Evolutionary conservation across 1,140 invertebrate species (phyloP), one percentile per base, ranked within the genome.

Genomic region (Pseudomyrmex pallidus): DNA sequence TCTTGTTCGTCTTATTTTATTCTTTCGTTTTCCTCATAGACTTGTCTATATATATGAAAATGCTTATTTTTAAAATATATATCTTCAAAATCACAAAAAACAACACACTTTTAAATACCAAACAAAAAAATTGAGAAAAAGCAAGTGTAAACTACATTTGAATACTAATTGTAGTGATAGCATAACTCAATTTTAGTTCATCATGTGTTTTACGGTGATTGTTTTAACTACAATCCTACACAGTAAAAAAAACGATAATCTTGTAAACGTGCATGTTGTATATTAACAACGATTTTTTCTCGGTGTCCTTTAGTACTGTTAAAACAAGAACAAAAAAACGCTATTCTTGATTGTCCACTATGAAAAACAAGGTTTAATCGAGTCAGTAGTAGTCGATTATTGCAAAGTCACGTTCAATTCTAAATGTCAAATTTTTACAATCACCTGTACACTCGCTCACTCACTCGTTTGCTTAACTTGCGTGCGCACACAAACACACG

Each of bases 361-460:
- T 76, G 17, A 35, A 78, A 35, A 62, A 72, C 46, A 57, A 63
- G 56, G 57, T 22, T 15, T 56, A 17, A 8, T 22, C 73, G 46
- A 12, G 25, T 54, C 25, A 52, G 9, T 7, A 15, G 17, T 25
- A 57, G 12, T 54, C 15, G 80, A 72, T 84, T 80, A 74, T 57
- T 35, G 56, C 67, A 57, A 59, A 88, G 67, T 85, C 83, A 85
- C 66, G 86, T 77, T 66, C 50, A 48, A 44, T 52, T 61, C 57
- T 82, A 86, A 87, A 89, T 88, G 87, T 88, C 78, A 89, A 88
- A 88, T 88, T 86, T 86, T 86, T 83, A 68, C 85, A 25, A 86
- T 84, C 74, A 10, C 86, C 35, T 35, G 35, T 35, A 35, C 3
- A 35, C 25, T 35, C 3, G 25, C 35, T 35, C 35, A 5, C 4